Conservation (phyloP, 2,888 invertebrate genomes). For the Calameuta pallipes region DNA sequence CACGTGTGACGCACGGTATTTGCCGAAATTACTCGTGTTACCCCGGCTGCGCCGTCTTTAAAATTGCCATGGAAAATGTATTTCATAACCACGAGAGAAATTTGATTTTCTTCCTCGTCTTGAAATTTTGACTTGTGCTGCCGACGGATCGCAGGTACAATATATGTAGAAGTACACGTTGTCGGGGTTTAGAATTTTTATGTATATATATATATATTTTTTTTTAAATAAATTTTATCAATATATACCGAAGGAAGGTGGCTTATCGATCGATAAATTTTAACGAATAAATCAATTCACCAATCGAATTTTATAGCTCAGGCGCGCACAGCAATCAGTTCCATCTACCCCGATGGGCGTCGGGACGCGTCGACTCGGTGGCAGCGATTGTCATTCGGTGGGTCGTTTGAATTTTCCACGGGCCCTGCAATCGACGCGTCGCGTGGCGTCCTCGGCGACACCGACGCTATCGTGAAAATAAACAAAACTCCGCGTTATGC, state of each 20-base stretch:
- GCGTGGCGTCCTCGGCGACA: background rate
- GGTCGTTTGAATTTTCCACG: background rate
- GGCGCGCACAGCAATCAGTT: no score
- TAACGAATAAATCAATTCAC: background rate
- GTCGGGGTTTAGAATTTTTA: background rate
- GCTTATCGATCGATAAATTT: background rate
- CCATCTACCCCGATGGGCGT: background rate
- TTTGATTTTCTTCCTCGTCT: background rate
- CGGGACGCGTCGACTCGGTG: background rate
- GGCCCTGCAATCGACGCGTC: background rate
- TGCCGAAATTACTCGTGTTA: background rate
- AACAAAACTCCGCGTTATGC: background rate
- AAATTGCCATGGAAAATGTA: constrained; percentile 5
- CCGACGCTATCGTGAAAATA: background rate
- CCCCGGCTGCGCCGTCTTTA: background rate
- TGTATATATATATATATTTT: background rate
- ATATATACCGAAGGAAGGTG: background rate
- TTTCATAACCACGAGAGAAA: background rate
- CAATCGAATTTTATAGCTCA: no score
- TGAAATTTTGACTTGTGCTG: background rate
- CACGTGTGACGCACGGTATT: constrained; percentile 51
- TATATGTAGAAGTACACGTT: background rate
- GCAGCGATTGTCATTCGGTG: background rate
- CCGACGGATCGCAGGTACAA: background rate
- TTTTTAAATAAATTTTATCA: background rate